Evolutionary conservation across 2,888 invertebrate genomes (phyloP).

Genomic region (Clunio marinus): DNA sequence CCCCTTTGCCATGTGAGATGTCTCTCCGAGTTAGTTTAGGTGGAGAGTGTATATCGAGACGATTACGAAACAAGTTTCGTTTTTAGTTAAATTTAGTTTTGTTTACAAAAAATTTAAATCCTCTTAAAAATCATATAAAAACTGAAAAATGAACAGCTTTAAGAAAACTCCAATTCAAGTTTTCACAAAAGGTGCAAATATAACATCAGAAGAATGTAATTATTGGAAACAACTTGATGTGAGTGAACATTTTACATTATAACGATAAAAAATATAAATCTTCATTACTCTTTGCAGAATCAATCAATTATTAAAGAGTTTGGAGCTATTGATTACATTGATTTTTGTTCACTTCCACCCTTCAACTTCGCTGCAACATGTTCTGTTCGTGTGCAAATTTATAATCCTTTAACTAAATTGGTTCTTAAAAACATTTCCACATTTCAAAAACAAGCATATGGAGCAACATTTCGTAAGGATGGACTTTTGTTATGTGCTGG

Average conservation of each 20-base stretch:
- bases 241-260: constrained; percentile 46
- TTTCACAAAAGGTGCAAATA: constrained; percentile 62
- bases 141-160: constrained; percentile 55
- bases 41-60: too few relatives aligned
- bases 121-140: too few relatives aligned
- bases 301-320: constrained; percentile 89
- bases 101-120: too few relatives aligned
- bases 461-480: constrained; percentile 77
- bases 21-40: too few relatives aligned
- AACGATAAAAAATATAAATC: too few relatives aligned
- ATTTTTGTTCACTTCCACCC: constrained; percentile 85
- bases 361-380: constrained; percentile 90
- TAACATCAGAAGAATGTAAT: constrained; percentile 69
- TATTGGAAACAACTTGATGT: constrained; percentile 90
- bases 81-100: too few relatives aligned
- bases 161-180: constrained; percentile 69
- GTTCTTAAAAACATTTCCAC: constrained; percentile 76
- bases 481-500: constrained; percentile 82
- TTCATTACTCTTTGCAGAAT: constrained; percentile 54
- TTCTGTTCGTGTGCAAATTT: constrained; percentile 82
- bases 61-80: too few relatives aligned
- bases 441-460: constrained; percentile 78
- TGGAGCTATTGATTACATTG: constrained; percentile 85
- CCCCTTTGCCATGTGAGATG: too few relatives aligned
- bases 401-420: constrained; percentile 79